These are phyloP conservation scores for Helleia helle DNA, from an alignment of 2,888 invertebrate genomes.

Conservation along the genomic window DNA sequence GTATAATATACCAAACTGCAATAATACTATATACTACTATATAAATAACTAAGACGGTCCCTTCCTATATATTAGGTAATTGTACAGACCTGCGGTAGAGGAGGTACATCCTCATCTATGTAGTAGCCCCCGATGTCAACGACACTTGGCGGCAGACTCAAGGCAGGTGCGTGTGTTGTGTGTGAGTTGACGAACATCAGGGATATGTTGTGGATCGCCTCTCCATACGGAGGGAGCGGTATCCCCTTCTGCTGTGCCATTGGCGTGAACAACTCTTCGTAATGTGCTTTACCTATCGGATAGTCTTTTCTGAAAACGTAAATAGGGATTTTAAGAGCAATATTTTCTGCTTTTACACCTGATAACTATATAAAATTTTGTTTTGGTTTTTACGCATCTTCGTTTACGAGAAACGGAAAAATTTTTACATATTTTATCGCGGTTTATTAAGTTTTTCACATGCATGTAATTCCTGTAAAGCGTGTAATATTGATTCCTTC, in stretches of 20 bases:
- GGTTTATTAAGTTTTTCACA: no score
- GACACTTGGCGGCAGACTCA: conserved; percentile 2
- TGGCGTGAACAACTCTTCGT: neutral
- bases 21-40: no score
- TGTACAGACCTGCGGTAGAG: conserved; percentile 38
- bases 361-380: no score
- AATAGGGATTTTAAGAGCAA: neutral
- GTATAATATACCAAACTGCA: no score
- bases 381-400: no score
- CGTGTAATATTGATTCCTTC: no score
- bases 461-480: no score
- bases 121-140: conserved; percentile 45
- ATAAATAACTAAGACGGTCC: no score
- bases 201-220: conserved; percentile 6
- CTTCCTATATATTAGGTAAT: neutral
- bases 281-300: neutral
- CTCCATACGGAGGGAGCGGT: neutral
- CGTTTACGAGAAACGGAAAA: no score
- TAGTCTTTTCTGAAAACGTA: conserved; percentile 1
- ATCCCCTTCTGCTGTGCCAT: neutral
- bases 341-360: no score
- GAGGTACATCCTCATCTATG: conserved; percentile 31
- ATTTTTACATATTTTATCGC: no score
- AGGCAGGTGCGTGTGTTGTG: neutral
- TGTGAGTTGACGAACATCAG: conserved; percentile 4